These are phyloP conservation scores for Drosophila hamatofila DNA, from an alignment of 2,888 invertebrate genomes.

Conservation along the genomic window DNA sequence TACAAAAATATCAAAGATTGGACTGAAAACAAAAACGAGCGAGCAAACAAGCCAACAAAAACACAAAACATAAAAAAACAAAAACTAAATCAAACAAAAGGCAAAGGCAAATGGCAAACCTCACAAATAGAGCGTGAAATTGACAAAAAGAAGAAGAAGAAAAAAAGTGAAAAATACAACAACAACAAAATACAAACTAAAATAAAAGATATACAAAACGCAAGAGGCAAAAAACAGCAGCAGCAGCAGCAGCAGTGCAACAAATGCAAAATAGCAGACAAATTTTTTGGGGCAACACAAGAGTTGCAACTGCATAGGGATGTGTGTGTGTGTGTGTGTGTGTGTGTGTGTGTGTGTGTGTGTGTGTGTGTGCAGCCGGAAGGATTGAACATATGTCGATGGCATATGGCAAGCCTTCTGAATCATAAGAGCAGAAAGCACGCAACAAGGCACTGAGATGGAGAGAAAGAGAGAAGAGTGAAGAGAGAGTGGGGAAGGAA, in stretches of 20 bases:
- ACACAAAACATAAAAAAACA: constrained; percentile 28
- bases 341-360: constrained; percentile 11
- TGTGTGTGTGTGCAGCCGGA: constrained; percentile 36
- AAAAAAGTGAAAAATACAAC: constrained; percentile 19
- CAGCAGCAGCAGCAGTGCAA: constrained; percentile 34
- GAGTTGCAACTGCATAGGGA: constrained; percentile 44
- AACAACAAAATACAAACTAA: constrained; percentile 18
- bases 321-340: constrained; percentile 28
- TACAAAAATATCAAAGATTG: constrained; percentile 78
- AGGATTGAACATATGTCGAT: constrained; percentile 45
- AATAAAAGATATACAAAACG: constrained; percentile 16
- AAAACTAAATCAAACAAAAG: constrained; percentile 69
- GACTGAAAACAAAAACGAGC: constrained; percentile 44
- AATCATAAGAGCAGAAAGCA: constrained; percentile 16
- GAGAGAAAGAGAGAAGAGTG: background rate
- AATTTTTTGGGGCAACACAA: constrained; percentile 40
- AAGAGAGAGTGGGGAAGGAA: too few relatives aligned
- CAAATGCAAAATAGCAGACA: constrained; percentile 72
- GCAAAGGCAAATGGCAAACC: constrained; percentile 75
- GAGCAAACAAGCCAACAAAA: constrained; percentile 26
- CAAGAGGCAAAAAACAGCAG: constrained; percentile 10
- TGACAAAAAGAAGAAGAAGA: constrained; percentile 53
- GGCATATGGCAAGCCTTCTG: constrained; percentile 37
- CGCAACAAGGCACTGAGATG: background rate
- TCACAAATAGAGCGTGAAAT: constrained; percentile 79